Conservation (phyloP, 2,113 vertebrate genomes). For the Heptranchias perlo region DNA sequence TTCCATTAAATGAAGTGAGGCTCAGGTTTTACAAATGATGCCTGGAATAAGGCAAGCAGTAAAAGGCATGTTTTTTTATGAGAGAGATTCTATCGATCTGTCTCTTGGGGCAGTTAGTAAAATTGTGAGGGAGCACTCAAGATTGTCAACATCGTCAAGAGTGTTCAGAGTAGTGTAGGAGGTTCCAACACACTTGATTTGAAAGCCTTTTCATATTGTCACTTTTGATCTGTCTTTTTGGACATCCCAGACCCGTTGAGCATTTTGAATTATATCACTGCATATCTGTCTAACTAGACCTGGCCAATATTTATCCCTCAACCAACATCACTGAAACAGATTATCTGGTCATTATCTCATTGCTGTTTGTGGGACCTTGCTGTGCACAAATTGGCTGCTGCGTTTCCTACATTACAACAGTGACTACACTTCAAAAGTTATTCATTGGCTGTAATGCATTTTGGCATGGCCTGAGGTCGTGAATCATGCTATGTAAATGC, state of each 20-base stretch:
- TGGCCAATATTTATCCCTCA: neutral
- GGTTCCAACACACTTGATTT: neutral
- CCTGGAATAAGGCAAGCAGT: neutral
- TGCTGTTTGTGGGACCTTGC: neutral
- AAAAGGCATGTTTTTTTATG: neutral
- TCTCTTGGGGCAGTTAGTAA: neutral
- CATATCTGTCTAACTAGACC: neutral
- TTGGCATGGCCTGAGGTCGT: neutral
- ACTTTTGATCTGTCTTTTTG: neutral
- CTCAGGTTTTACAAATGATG: neutral
- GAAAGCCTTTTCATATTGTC: neutral
- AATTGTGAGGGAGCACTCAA: neutral
- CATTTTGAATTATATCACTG: neutral
- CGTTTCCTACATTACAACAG: neutral
- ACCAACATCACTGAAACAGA: neutral
- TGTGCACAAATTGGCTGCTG: neutral
- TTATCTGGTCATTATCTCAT: neutral
- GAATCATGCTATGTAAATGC: neutral
- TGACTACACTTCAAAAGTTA: neutral
- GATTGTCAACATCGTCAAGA: neutral
- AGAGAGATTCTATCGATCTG: neutral
- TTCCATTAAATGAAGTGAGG: neutral
- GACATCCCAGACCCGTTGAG: neutral
- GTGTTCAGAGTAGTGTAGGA: neutral
- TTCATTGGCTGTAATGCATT: neutral